Evolutionary conservation across 2,888 invertebrate species (phyloP).

Genomic region (Alviniconcha strummeri): DNA sequence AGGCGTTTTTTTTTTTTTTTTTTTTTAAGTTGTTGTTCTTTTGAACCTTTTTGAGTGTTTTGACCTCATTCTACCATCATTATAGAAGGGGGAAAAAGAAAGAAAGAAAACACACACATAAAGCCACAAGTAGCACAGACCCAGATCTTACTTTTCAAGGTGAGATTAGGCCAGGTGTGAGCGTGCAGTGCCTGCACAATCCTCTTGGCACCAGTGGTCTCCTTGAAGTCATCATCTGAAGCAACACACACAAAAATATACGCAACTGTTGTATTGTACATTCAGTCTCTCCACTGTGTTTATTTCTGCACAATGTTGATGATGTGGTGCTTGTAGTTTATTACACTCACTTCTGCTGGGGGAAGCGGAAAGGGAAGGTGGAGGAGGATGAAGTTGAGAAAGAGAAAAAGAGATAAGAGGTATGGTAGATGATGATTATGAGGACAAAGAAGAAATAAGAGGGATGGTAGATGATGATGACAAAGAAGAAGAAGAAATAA

Average conservation of each 20-base stretch:
- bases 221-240: slow-evolving; percentile 76
- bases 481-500: no score
- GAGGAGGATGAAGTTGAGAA: background rate
- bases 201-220: slow-evolving; percentile 81
- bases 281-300: no score
- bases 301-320: no score
- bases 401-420: background rate
- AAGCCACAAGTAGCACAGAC: background rate
- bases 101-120: slow-evolving; percentile 5
- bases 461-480: no score
- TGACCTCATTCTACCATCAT: no score
- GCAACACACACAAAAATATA: background rate
- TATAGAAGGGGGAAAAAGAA: background rate
- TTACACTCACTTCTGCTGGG: background rate
- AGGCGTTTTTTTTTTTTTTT: no score
- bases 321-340: no score
- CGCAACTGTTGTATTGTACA: background rate
- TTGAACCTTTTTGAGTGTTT: no score
- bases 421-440: no score
- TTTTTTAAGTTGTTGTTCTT: no score
- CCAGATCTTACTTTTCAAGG: slow-evolving; percentile 77
- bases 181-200: slow-evolving; percentile 83
- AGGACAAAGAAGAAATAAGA: no score
- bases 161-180: slow-evolving; percentile 83
- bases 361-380: background rate